A percentile compares a stretch with the other conserved stretches of the same genome.
phyloP scores from a whole-genome alignment of 2,888 invertebrate species.

The Buathra laborator region DNA sequence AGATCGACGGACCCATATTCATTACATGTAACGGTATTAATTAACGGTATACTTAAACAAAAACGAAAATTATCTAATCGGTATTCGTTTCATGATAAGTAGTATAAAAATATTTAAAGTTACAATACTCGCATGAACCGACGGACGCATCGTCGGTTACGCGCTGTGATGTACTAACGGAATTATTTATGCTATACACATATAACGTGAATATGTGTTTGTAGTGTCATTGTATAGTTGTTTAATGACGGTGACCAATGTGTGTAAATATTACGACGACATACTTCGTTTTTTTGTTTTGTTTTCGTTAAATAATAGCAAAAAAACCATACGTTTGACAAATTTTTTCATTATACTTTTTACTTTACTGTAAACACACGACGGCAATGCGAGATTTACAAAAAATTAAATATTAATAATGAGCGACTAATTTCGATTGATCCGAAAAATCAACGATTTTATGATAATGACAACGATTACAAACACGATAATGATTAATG shows the following conservation, averaged over 20 bases:
- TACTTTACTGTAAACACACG: background rate
- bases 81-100: slow-evolving; percentile 56
- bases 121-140: slow-evolving; percentile 65
- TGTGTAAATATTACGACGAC: background rate
- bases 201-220: slow-evolving; percentile 2
- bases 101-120: slow-evolving; percentile 75
- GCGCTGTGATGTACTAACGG: slow-evolving; percentile 34
- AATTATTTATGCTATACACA: slow-evolving; percentile 20
- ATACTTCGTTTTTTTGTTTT: background rate
- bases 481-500: slow-evolving; percentile 4
- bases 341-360: slow-evolving; percentile 7
- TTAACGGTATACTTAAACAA: background rate
- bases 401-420: slow-evolving; percentile 8
- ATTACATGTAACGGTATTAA: slow-evolving; percentile 1
- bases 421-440: slow-evolving; percentile 22
- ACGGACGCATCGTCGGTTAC: slow-evolving; percentile 18
- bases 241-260: background rate
- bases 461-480: slow-evolving; percentile 25
- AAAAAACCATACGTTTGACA: background rate
- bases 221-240: background rate
- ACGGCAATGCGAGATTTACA: background rate
- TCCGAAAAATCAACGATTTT: background rate
- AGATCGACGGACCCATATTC: slow-evolving; percentile 19
- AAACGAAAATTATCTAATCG: slow-evolving; percentile 30
- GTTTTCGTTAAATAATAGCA: background rate